Conservation (phyloP, 2,888 invertebrate species). For the Drosophila robusta region DNA sequence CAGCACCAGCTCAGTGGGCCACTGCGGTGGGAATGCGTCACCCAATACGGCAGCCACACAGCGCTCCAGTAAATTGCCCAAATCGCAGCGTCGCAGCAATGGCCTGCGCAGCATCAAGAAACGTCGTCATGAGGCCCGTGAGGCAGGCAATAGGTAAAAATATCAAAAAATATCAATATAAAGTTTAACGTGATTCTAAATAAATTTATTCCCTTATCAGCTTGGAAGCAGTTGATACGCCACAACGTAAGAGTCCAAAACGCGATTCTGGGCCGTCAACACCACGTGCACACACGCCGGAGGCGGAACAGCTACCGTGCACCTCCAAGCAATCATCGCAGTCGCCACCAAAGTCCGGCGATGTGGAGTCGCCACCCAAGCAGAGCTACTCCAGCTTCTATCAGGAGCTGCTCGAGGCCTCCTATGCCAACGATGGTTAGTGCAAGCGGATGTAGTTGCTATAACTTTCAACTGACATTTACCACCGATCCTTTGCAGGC, state of each 20-base stretch:
- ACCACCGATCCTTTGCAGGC: conserved; percentile 27
- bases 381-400: conserved; percentile 82
- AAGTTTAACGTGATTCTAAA: not conserved
- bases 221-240: conserved; percentile 51
- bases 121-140: conserved; percentile 73
- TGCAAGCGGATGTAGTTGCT: not conserved
- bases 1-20: conserved; percentile 83
- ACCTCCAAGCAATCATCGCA: conserved; percentile 82
- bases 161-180: not conserved
- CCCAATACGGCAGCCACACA: conserved; percentile 63
- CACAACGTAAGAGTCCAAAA: conserved; percentile 78
- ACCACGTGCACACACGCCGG: conserved; percentile 69
- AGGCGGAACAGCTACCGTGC: conserved; percentile 79
- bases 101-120: conserved; percentile 68
- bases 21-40: conserved; percentile 72
- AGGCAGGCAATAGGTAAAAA: conserved; percentile 58
- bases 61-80: conserved; percentile 53
- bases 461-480: not conserved
- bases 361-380: conserved; percentile 49
- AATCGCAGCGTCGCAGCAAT: conserved; percentile 64
- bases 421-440: conserved; percentile 84
- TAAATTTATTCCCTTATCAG: conserved; percentile 25
- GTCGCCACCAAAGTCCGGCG: conserved; percentile 72
- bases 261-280: conserved; percentile 53
- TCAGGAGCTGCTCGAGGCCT: conserved; percentile 85